These are phyloP conservation scores for Myotis yumanensis DNA, from an alignment of 2,113 vertebrate genomes.

Conservation along the genomic window DNA sequence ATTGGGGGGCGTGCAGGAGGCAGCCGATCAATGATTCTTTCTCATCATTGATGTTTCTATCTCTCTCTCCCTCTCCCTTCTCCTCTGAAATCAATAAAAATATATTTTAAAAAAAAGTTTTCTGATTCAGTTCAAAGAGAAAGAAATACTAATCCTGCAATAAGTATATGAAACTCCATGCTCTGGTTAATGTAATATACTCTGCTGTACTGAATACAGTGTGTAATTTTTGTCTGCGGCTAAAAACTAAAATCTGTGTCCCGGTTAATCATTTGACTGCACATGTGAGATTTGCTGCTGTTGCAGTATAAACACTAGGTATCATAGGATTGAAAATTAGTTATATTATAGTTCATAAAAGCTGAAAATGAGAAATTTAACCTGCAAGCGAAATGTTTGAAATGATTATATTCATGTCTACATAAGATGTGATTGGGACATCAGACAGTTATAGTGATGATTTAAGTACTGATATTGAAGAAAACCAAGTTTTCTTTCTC, in stretches of 20 bases:
- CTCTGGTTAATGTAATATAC: conserved; percentile 73
- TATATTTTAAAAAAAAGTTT: not conserved
- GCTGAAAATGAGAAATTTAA: conserved; percentile 72
- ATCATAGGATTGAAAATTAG: conserved; percentile 77
- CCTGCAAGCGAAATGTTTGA: conserved; percentile 76
- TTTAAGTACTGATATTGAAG: conserved; percentile 73
- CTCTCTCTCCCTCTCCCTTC: no score
- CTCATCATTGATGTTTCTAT: no score
- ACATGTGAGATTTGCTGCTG: conserved; percentile 68
- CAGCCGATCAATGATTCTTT: no score
- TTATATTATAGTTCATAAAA: conserved; percentile 63
- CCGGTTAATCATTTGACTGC: conserved; percentile 78
- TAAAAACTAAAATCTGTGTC: conserved; percentile 72
- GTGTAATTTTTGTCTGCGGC: conserved; percentile 71
- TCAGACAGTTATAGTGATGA: conserved; percentile 69
- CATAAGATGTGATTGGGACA: conserved; percentile 59
- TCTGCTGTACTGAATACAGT: conserved; percentile 69
- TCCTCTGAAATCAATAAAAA: no score
- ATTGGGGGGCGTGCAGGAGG: no score
- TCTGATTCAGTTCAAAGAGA: conserved; percentile 74
- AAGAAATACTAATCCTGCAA: conserved; percentile 77
- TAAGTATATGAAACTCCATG: conserved; percentile 81
- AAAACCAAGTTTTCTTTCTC: conserved; percentile 77
- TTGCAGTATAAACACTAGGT: conserved; percentile 78
- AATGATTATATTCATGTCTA: conserved; percentile 42